These are phyloP conservation scores for Sanderia malayensis DNA, from an alignment of 30 jellyfish, hydroid and myxozoan genomes.

Conservation along the genomic window DNA sequence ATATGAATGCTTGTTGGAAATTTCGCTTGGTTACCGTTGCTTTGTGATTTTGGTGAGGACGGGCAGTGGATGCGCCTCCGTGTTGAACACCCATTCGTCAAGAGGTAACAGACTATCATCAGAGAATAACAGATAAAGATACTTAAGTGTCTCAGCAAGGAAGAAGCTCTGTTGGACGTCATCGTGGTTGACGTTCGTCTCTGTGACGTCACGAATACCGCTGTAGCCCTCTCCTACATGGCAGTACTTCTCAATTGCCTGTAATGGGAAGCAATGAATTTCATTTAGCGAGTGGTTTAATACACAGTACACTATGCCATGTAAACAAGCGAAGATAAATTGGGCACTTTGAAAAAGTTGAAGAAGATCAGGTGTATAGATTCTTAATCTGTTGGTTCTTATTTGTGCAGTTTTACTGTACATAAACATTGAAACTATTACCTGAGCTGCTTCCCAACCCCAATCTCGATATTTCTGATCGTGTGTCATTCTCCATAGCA, in stretches of 20 bases:
- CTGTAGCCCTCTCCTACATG: constrained; percentile 96
- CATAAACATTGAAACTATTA: no score
- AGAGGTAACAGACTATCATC: constrained; percentile 87
- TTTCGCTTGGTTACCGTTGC: constrained; percentile 46
- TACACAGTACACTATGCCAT: no score
- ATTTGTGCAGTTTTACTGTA: no score
- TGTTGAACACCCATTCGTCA: constrained; percentile 94
- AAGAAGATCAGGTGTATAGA: no score
- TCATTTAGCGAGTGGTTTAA: no score
- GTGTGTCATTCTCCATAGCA: constrained; percentile 83
- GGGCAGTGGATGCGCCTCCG: constrained; percentile 99
- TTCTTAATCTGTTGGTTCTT: no score
- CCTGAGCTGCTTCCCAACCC: constrained; percentile 99
- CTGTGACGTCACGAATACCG: constrained; percentile 96
- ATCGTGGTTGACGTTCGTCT: constrained; percentile 75
- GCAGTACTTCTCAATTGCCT: constrained; percentile 96
- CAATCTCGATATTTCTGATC: constrained; percentile 86
- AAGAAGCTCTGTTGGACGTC: constrained; percentile 99
- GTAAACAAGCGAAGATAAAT: no score
- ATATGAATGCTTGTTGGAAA: no score
- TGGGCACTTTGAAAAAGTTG: no score
- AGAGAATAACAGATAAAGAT: constrained; percentile 80
- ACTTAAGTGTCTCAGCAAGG: constrained; percentile 95
- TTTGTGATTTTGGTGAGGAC: constrained; percentile 52
- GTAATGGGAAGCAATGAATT: not conserved